Evolutionary conservation across 2,797 vertebrate species (phyloP), one percentile per base, ranked within the genome.

Genomic region (Cercopithecus petaurista): DNA sequence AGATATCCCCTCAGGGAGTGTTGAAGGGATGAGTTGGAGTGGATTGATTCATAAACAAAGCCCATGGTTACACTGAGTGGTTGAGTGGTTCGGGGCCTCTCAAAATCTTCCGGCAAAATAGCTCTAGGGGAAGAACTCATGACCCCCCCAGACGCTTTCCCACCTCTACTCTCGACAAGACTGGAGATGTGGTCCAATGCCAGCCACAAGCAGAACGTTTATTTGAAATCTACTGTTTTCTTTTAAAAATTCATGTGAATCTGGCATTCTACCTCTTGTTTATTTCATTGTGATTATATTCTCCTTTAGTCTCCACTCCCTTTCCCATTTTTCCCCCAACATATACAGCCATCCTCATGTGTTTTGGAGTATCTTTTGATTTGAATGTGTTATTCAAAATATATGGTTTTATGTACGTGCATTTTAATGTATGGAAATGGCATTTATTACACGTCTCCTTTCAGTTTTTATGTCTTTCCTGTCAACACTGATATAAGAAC

Each of bases 231-330:
- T 92, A 76, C 30, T 67, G 4, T 90, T 91, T 95, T 86, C 52
- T 90, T 80, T 90, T 86, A 61, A 95, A 96, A 83, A 39, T 88
- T 64, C 61, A 48, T 76, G 11, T 89, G 52, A 94, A 75, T 93
- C n/a, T 95, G n/a, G 33, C 13, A 77, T 92, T 93, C 28, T 72
- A 57, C 26, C 43, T 90, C 72, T 76, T 92, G 2, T 95, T 96
- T 93, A 91, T 89, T 93, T 93, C 46, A 91, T 93, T 91, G 93
- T 79, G 64, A 82, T 82, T 90, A 91, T 82, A 95, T 83, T 94
- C 14, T 22, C 41, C 13, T 85, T 94, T 95, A 88, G 41, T 46
- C 2, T 90, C 30, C 30, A 72, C 7, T 6, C 21, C 12, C 24
- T 10, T 95, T 93, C 64, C 36, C 48, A 83, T 91, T 79, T 95